Percentiles rank a stretch among this genome's conserved stretches.
Conservation (phyloP, 2,113 vertebrate genomes). For the Formicarius rufipectus region DNA sequence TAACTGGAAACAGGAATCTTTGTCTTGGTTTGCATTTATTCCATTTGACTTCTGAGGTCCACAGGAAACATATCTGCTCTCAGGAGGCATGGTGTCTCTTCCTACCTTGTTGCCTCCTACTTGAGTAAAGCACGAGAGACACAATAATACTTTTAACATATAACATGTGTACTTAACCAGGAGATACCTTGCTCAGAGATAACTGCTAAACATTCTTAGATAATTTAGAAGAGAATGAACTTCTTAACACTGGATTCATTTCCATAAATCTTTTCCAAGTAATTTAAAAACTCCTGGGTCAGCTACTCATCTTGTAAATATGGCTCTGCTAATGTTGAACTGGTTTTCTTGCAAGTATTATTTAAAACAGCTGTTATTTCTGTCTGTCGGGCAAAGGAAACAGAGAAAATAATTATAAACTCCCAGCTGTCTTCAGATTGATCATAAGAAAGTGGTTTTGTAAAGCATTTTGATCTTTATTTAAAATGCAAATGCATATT, state of each 20-base stretch:
- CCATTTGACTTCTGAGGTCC: neutral
- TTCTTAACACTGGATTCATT: neutral
- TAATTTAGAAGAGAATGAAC: neutral
- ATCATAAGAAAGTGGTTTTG: neutral
- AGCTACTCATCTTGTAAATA: neutral
- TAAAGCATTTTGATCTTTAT: constrained; percentile 4
- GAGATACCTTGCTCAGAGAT: neutral
- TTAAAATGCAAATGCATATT: neutral
- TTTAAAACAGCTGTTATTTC: constrained; percentile 8
- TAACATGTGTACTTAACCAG: neutral
- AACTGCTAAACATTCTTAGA: neutral
- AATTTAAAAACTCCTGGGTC: neutral
- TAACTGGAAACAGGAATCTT: neutral
- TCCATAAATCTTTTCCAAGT: neutral
- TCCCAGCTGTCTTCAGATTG: neutral
- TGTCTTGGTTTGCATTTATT: neutral
- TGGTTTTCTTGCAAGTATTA: neutral
- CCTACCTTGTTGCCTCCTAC: neutral
- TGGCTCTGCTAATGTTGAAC: neutral
- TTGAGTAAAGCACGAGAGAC: neutral
- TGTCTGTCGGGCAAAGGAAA: neutral
- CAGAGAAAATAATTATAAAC: neutral
- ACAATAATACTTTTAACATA: neutral
- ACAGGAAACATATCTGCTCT: neutral
- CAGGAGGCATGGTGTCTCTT: neutral